Conservation (phyloP, 2,888 invertebrate species). For the Pollenia labialis region DNA sequence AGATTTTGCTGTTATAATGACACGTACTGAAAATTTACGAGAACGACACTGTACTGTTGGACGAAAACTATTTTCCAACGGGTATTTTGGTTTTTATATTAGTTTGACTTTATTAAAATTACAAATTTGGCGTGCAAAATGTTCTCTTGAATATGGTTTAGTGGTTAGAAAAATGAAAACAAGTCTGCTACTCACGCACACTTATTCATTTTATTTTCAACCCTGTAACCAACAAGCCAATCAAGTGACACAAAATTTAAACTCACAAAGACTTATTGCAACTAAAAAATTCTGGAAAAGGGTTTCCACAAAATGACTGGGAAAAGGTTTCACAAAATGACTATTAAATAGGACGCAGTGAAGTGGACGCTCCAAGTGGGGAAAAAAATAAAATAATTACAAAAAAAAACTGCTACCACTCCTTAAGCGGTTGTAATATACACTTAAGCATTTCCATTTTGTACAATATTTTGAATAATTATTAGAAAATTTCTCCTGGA, state of each 20-base stretch:
- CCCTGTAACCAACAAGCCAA: background rate
- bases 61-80: background rate
- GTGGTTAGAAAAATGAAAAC: background rate
- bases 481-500: too few relatives aligned
- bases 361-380: too few relatives aligned
- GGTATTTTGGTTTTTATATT: slow-evolving; percentile 3
- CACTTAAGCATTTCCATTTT: too few relatives aligned
- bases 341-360: too few relatives aligned
- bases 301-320: too few relatives aligned
- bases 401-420: too few relatives aligned
- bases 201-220: background rate
- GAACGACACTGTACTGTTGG: background rate
- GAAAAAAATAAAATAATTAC: too few relatives aligned
- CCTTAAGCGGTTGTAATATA: too few relatives aligned
- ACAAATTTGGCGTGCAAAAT: background rate
- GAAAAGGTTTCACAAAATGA: too few relatives aligned
- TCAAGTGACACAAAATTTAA: background rate
- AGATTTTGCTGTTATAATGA: background rate
- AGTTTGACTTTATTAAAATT: slow-evolving; percentile 25
- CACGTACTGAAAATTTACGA: background rate
- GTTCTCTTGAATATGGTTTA: background rate
- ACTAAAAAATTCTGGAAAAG: background rate
- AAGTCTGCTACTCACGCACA: background rate
- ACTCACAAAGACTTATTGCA: background rate
- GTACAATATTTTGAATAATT: too few relatives aligned